These are phyloP conservation scores for Alectura lathami DNA, from an alignment of 2,113 vertebrate genomes.

Conservation along the genomic window DNA sequence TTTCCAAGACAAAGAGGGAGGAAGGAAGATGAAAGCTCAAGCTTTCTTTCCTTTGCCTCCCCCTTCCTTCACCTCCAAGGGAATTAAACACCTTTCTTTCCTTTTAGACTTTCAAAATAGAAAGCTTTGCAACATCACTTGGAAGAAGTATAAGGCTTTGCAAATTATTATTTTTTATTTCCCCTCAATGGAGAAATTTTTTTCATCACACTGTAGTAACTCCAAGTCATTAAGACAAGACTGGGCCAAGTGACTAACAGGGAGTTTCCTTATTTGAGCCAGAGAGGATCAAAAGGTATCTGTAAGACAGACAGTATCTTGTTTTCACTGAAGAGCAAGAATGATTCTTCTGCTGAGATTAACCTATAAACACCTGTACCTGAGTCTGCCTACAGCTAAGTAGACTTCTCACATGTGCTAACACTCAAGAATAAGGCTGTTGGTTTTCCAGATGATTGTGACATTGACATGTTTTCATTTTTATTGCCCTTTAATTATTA, in stretches of 20 bases:
- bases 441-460: neutral
- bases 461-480: slow-evolving; percentile 7
- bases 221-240: neutral
- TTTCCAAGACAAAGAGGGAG: neutral
- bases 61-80: neutral
- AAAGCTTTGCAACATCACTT: neutral
- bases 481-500: slow-evolving; percentile 60
- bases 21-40: neutral
- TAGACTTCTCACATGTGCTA: rapidly evolving
- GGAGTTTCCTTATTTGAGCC: neutral
- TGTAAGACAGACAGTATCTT: neutral
- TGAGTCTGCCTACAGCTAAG: rapidly evolving
- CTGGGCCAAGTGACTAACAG: neutral
- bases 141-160: neutral
- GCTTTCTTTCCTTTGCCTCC: neutral
- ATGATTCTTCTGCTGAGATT: neutral
- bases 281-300: neutral
- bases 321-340: neutral
- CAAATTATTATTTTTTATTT: neutral
- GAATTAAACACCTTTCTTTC: neutral
- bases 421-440: neutral
- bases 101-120: neutral
- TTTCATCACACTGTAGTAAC: neutral
- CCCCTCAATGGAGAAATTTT: neutral
- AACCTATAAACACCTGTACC: neutral